Evolutionary conservation across 2,888 invertebrate genomes (phyloP), one percentile per base, ranked within the genome.

Genomic region (Cheilosia scutellata): DNA sequence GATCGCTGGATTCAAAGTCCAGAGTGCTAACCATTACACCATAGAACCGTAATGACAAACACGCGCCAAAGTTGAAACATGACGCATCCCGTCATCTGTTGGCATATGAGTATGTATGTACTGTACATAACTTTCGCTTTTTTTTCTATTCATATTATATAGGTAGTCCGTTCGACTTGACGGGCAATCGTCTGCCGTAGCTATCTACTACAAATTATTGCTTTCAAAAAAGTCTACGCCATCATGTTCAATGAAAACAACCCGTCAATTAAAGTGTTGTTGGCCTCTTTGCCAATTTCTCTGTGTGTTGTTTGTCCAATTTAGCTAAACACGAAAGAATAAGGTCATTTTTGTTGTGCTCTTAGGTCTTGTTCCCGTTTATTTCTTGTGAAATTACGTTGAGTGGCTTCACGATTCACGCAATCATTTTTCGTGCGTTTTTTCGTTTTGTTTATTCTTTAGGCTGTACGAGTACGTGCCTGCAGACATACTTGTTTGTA

Each of bases 1-100:
- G 92, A 92, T 92, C 91, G 92, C 92, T 92, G 92, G 92, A 91
- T 91, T 91, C 91, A 91, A 91, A 91, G 91, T 91, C 91, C 91
- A 91, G 90, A 91, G 91, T 91, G 91, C 92, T 91, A 91, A 91
- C 91, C 91, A 91, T 92, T 92, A 91, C 91, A 92, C 92, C 91
- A 92, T 91, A 91, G 91, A 91, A 91, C 91, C 91, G 53, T 55
- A 31, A 33, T 55, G 60, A 0, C 44, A 0, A 9, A 0, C 4
- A 20, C 3, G n/a, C 51, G 71, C 42, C 71, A 66, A 75, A 79
- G 25, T 25, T 47, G 6, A 16, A 55, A 55, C 60, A 79, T 80
- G 58, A 84, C 68, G 49, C 31, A 79, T 42, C 20, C 44, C 55
- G 9, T 40, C 51, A 63, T 76, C n/a, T 20, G 11, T 51, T 58